Evolutionary conservation across 2,888 invertebrate genomes (phyloP), one percentile per base, ranked within the genome.

Genomic region (Psylliodes chrysocephalus): DNA sequence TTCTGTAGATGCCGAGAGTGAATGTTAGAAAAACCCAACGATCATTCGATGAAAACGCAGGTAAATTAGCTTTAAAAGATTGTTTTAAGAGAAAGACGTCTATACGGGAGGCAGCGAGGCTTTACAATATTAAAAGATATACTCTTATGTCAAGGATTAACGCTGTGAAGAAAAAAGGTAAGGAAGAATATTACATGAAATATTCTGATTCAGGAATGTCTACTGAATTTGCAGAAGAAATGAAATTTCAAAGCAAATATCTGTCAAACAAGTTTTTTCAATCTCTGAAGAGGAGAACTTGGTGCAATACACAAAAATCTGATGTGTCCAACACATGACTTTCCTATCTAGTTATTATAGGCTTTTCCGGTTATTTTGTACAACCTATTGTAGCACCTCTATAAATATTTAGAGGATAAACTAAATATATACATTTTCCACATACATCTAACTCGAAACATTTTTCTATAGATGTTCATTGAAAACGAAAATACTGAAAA

Each of bases 81-180:
- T 42, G 42, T 5, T 42, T 42, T 42, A 42, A 42, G 42, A 42
- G 15, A 42, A 42, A 42, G 15, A 42, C 42, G 42, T 6, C 42
- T 17, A 42, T 42, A 15, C 1, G 42, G 42, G 42, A 42, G 42
- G 42, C 42, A 42, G 19, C 17, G 17, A 14, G 42, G 15, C 42
- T 42, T 42, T 42, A 42, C 19, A 42, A 42, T 42, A 42, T 42
- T 42, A 14, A 42, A 1, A 42, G 15, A 15, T 14, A 42, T 17
- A 15, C 42, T 42, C 42, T 2, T 42, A 12, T 14, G 42, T 28
- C 28, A 28, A 28, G 28, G 8, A 28, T 28, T 28, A 28, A 28
- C 5, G 28, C 28, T 28, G 28, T 28, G 4, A 28, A 28, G 28
- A 28, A 8, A 28, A 28, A 28, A 8, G 28, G 28, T 8, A 28